Evolutionary conservation across 2,113 vertebrate genomes (phyloP).

Genomic region (Phalacrocorax pelagicus): DNA sequence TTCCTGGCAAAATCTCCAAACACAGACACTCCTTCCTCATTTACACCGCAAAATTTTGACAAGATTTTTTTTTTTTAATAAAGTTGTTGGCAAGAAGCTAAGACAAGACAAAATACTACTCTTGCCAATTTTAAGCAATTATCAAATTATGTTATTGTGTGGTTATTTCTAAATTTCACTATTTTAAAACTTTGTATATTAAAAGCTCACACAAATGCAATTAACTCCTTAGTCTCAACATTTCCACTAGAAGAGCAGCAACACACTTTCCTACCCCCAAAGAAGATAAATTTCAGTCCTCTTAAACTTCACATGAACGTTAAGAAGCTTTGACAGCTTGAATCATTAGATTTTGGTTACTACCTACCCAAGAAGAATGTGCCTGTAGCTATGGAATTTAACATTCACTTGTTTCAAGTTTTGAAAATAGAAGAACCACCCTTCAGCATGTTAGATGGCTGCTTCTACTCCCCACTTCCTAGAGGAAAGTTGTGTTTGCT

Average conservation of each 20-base stretch:
- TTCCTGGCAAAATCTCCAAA: not conserved
- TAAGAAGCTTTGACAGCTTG: not conserved
- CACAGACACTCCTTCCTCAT: not conserved
- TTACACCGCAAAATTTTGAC: not conserved
- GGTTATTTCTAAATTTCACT: not conserved
- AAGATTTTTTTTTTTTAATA: not conserved
- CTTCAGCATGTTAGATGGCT: not conserved
- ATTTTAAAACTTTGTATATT: not conserved
- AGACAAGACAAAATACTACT: not conserved
- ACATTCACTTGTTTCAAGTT: not conserved
- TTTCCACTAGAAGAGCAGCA: not conserved
- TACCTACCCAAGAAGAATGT: not conserved
- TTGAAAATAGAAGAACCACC: not conserved
- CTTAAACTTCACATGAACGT: constrained; percentile 1
- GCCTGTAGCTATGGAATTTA: constrained; percentile 6
- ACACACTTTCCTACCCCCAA: not conserved
- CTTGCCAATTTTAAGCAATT: not conserved
- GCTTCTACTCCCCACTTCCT: not conserved
- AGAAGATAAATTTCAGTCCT: not conserved
- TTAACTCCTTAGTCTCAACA: not conserved
- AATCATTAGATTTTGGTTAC: constrained; percentile 4
- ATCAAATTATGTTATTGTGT: not conserved
- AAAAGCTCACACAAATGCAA: not conserved
- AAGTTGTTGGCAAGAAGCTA: not conserved
- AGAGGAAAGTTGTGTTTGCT: not conserved